phyloP scores from a whole-genome alignment of 2,888 invertebrate genomes.

The Spisula solida region DNA sequence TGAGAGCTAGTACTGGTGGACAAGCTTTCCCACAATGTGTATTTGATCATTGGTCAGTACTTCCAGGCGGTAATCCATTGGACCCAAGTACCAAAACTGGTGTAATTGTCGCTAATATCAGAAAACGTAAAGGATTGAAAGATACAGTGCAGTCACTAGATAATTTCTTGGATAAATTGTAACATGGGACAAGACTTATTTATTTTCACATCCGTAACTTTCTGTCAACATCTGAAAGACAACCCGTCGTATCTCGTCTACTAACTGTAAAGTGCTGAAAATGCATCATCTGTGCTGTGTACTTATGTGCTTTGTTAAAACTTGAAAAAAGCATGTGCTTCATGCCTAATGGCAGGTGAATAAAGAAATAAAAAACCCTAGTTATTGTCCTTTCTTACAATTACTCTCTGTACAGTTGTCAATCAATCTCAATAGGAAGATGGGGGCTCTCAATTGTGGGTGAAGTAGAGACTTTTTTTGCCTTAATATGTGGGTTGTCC shows the following conservation, averaged over 20 bases:
- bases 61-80: conserved; percentile 98
- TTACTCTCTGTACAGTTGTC: too few species aligned
- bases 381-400: too few species aligned
- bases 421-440: too few species aligned
- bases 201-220: conserved; percentile 25
- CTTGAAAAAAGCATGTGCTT: conserved; percentile 22
- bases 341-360: conserved; percentile 4
- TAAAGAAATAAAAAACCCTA: background rate
- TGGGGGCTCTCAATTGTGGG: too few species aligned
- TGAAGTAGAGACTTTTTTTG: too few species aligned
- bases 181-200: conserved; percentile 88
- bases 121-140: conserved; percentile 99
- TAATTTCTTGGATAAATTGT: conserved; percentile 99
- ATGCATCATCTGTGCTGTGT: conserved; percentile 13
- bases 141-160: conserved; percentile 98
- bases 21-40: conserved; percentile 99
- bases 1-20: conserved; percentile 98
- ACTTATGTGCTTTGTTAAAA: conserved; percentile 36
- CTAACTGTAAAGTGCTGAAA: background rate
- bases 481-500: too few species aligned
- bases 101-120: conserved; percentile 92
- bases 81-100: conserved; percentile 89
- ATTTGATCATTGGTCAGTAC: conserved; percentile 99
- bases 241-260: conserved; percentile 32
- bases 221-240: background rate